phyloP scores from a whole-genome alignment of 2,113 vertebrate species.

The Hyperoodon ampullatus region DNA sequence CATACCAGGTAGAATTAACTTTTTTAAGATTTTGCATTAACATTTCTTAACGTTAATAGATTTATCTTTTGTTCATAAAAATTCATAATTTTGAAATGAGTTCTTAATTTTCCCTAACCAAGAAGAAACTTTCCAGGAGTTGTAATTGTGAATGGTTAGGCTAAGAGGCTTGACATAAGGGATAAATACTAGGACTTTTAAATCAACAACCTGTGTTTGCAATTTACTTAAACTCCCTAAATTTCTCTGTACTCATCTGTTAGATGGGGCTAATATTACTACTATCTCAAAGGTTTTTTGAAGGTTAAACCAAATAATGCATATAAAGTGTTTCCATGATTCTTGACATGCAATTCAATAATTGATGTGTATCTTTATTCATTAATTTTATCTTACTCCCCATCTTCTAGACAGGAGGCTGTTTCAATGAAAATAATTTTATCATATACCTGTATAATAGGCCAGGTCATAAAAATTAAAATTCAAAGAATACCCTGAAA shows the following conservation, averaged over 20 bases:
- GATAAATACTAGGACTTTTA: neutral
- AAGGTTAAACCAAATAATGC: conserved; percentile 5
- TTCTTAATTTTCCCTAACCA: neutral
- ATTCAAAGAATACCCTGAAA: neutral
- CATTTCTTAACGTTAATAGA: neutral
- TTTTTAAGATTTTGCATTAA: neutral
- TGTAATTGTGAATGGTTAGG: neutral
- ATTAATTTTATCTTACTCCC: neutral
- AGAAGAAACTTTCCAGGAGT: neutral
- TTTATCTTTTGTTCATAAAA: neutral
- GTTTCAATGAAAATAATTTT: neutral
- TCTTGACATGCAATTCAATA: neutral
- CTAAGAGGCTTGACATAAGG: neutral
- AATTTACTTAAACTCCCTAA: neutral
- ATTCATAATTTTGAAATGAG: neutral
- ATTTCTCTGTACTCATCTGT: neutral
- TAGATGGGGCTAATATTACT: neutral
- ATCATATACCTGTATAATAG: neutral
- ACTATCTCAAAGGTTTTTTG: neutral
- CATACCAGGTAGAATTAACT: neutral
- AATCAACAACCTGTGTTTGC: neutral
- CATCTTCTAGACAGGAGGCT: neutral
- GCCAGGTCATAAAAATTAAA: neutral
- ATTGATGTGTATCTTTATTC: neutral
- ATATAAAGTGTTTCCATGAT: neutral